These are phyloP conservation scores for Venusia cambrica DNA, from an alignment of 2,888 invertebrate genomes.

Conservation along the genomic window DNA sequence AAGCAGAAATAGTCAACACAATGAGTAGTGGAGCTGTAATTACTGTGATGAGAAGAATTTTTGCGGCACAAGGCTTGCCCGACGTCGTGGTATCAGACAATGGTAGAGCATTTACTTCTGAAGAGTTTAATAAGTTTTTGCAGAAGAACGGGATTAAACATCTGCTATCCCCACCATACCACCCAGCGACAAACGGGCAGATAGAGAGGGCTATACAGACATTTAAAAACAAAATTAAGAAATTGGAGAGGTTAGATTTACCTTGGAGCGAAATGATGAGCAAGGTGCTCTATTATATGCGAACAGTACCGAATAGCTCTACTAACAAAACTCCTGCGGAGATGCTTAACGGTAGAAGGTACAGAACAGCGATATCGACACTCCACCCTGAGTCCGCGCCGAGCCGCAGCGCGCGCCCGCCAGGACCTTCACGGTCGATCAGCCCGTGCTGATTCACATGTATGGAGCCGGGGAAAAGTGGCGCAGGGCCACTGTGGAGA, in stretches of 20 bases:
- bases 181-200: conserved; percentile 27
- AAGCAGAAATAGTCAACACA: neutral
- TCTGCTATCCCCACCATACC: conserved; percentile 24
- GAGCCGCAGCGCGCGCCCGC: too few species aligned
- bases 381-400: neutral
- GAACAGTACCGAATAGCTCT: too few species aligned
- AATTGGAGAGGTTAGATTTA: too few species aligned
- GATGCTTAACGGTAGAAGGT: neutral
- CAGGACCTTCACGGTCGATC: too few species aligned
- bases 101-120: conserved; percentile 21
- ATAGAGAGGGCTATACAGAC: conserved; percentile 29
- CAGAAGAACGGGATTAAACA: conserved; percentile 22
- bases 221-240: conserved; percentile 23
- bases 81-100: conserved; percentile 5
- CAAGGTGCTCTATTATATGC: too few species aligned
- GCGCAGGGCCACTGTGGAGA: neutral
- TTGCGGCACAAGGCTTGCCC: neutral
- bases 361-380: neutral
- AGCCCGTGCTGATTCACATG: neutral
- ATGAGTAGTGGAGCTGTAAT: neutral
- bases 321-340: too few species aligned
- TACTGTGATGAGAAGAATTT: neutral
- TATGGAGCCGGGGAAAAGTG: neutral
- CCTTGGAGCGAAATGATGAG: too few species aligned
- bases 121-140: conserved; percentile 24